phyloP scores from a whole-genome alignment of 1,140 invertebrate genomes.

The Bemisia tabaci region DNA sequence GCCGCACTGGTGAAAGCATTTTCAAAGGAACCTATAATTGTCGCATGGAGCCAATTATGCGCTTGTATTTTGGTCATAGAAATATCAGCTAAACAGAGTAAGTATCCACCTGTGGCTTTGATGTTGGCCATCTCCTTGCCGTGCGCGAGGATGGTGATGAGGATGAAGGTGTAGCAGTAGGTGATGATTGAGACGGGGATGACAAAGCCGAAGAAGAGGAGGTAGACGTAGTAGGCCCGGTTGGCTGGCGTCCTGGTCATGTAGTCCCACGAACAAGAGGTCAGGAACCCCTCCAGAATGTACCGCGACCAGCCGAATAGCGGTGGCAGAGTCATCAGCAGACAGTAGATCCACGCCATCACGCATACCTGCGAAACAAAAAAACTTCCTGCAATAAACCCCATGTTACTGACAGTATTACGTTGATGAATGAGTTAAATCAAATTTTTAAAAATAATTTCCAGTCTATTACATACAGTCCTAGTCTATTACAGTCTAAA shows the following conservation, averaged over 20 bases:
- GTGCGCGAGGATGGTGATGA: constrained; percentile 28
- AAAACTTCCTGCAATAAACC: no score
- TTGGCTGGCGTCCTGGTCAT: constrained; percentile 31
- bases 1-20: no score
- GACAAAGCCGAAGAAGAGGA: constrained; percentile 36
- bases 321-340: constrained; percentile 34
- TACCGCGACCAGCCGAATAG: constrained; percentile 40
- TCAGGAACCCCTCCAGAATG: constrained; percentile 37
- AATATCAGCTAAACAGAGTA: no score
- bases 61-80: no score
- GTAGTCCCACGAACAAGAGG: constrained; percentile 43
- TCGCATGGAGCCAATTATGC: no score
- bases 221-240: constrained; percentile 35
- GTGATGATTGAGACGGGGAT: constrained; percentile 35
- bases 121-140: constrained; percentile 32
- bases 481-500: no score
- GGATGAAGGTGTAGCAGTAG: constrained; percentile 36
- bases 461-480: no score
- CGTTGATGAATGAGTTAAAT: neutral
- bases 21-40: no score
- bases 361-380: constrained; percentile 29
- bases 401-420: neutral
- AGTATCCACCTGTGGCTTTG: constrained; percentile 15
- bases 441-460: neutral
- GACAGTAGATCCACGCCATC: constrained; percentile 37